Base-by-base conservation (phyloP, 1,140 invertebrate species). In the Rhynchophorus ferrugineus region DNA sequence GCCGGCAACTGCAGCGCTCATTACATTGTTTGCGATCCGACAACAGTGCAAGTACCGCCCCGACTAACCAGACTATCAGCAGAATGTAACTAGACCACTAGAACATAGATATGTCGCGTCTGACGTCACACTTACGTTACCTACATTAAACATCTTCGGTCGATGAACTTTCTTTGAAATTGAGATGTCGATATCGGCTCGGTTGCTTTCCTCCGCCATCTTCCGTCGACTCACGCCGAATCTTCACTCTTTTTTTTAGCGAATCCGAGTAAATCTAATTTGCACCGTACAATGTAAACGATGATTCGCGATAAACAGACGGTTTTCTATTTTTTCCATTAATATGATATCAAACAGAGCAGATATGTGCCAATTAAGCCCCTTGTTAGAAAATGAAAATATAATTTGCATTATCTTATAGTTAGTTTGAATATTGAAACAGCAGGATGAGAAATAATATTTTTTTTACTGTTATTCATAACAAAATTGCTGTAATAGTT, bases 121-220 rank as follows among this genome's bases (percentile, higher is more conserved):
- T 62, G 61, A 62, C 61, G 61, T 62, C 61, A 62, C 54, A 44
- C 35, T 59, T 38, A 61, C 56, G 57, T 62, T 62, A 62, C 61
- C 61, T 62, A 62, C 59, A 62, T 62, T 61, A 60, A 52, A 60
- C 49, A 42, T 38, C 36, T 19, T 22, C 53, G 61, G 61, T 59
- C 61, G 50, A 52, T 43, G 59, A 62, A 58, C 61, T 61, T 43
- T 54, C 38, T 43, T 45, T 48, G 55, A 57, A 54, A 53, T 37
- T 44, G 55, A 57, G 54, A 51, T 56, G 43, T 13, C 5, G 37
- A 38, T 14, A 38, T 13, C 37, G 13, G 13, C 7, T 14, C 3
- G 13, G 7, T 14, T 14, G 37, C 13, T 38, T 38, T 38, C 18
- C 13, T 19, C 37, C 5, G 13, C 18, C 13, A 5, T 38, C 13